Evolutionary conservation across 2,888 invertebrate genomes (phyloP).

Genomic region (Marasmarcha lunaedactyla): DNA sequence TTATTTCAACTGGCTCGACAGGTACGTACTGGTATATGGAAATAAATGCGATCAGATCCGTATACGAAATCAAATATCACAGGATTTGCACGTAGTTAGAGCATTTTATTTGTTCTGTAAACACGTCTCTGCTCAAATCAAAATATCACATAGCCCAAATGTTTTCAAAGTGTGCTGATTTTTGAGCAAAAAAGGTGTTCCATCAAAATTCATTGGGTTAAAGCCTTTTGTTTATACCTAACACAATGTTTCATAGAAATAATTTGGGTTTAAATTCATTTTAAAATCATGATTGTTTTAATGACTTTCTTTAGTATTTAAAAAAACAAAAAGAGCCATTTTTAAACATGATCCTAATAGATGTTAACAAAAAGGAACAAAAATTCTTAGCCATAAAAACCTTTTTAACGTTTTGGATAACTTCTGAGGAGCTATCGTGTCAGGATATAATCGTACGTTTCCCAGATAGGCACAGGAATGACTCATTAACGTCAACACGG

Average conservation of each 20-base stretch:
- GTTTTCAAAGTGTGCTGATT: not conserved
- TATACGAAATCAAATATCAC: constrained; percentile 1
- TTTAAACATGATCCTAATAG: too few species aligned
- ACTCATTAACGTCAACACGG: constrained; percentile 60
- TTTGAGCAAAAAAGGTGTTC: not conserved
- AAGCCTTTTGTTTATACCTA: too few species aligned
- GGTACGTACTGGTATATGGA: not conserved
- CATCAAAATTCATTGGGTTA: too few species aligned
- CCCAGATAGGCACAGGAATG: constrained; percentile 53
- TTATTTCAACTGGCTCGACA: too few species aligned
- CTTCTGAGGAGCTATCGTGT: constrained; percentile 37
- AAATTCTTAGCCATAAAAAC: too few species aligned
- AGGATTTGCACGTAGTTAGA: not conserved
- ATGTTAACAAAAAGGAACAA: too few species aligned
- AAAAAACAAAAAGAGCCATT: too few species aligned
- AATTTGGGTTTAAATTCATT: too few species aligned
- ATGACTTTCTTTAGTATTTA: too few species aligned
- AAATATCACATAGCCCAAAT: constrained; percentile 1
- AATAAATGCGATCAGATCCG: constrained; percentile 1
- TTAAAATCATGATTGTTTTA: too few species aligned
- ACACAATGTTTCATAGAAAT: too few species aligned
- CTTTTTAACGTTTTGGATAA: constrained; percentile 28
- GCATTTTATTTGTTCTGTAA: not conserved
- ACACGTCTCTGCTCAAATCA: not conserved
- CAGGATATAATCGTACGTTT: constrained; percentile 51